A percentile compares a stretch with the other conserved stretches of the same genome.
Evolutionary conservation across 2,797 vertebrate species (phyloP).

Genomic region (Mus minutoides): DNA sequence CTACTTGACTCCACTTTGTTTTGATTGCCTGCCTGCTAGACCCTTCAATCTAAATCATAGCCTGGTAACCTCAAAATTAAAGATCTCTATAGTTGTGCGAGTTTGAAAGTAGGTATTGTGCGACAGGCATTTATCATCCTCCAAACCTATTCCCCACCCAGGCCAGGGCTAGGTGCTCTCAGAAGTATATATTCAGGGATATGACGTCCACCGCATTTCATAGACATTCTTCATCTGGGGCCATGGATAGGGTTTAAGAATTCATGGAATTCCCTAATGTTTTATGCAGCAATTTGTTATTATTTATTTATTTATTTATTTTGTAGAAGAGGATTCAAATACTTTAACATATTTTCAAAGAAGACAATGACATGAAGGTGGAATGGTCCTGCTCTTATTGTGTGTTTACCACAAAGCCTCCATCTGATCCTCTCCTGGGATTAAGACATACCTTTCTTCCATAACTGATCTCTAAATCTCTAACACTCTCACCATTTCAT

Average conservation of each 20-base stretch:
- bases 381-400: background rate
- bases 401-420: background rate
- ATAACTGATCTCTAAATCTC: background rate
- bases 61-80: background rate
- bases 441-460: background rate
- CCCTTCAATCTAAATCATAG: background rate
- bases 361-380: background rate
- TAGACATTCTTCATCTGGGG: background rate
- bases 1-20: background rate
- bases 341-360: constrained; percentile 28
- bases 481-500: background rate
- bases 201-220: background rate
- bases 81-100: background rate
- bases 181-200: background rate
- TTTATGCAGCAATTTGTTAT: background rate
- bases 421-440: background rate
- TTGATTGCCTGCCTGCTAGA: background rate
- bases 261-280: background rate
- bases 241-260: background rate
- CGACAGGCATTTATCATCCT: background rate
- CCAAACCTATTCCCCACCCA: background rate
- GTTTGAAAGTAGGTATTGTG: background rate
- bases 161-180: background rate
- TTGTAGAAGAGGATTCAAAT: background rate
- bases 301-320: background rate